phyloP scores from a whole-genome alignment of 2,888 invertebrate genomes.

The Teleiodes luculella region DNA sequence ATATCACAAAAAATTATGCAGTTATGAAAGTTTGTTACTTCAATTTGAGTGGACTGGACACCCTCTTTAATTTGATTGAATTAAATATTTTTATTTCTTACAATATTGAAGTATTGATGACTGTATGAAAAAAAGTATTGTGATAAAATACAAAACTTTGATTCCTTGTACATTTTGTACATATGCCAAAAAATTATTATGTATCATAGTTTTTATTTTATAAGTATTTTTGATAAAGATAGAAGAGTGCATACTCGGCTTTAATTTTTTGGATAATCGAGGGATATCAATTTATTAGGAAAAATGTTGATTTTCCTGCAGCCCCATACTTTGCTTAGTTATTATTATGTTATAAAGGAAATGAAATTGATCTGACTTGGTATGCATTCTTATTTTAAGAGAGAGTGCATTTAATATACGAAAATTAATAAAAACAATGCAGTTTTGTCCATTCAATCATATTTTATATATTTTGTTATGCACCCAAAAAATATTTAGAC shows the following conservation, averaged over 20 bases:
- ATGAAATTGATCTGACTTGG: not conserved
- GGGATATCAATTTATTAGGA: not conserved
- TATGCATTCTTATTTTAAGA: not conserved
- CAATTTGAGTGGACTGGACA: not conserved
- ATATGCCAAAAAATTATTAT: conserved; percentile 47
- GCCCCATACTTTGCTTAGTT: too few species aligned
- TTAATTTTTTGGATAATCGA: not conserved
- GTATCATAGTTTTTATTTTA: conserved; percentile 4
- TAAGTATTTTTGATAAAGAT: conserved; percentile 2
- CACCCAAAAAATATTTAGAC: too few species aligned
- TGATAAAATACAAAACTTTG: conserved; percentile 8
- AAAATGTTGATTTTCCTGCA: not conserved
- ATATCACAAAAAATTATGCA: not conserved
- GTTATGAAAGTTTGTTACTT: not conserved
- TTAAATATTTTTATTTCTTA: too few species aligned
- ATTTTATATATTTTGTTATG: too few species aligned
- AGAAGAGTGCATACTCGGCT: conserved; percentile 1
- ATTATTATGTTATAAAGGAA: too few species aligned
- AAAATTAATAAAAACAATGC: too few species aligned
- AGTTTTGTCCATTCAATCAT: too few species aligned
- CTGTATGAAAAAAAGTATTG: not conserved
- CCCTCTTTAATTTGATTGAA: too few species aligned
- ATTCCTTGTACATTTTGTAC: conserved; percentile 44
- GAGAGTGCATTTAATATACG: not conserved
- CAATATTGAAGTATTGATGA: not conserved